These are phyloP conservation scores for Pseudopodoces humilis DNA, from an alignment of 2,113 vertebrate genomes.

Conservation along the genomic window DNA sequence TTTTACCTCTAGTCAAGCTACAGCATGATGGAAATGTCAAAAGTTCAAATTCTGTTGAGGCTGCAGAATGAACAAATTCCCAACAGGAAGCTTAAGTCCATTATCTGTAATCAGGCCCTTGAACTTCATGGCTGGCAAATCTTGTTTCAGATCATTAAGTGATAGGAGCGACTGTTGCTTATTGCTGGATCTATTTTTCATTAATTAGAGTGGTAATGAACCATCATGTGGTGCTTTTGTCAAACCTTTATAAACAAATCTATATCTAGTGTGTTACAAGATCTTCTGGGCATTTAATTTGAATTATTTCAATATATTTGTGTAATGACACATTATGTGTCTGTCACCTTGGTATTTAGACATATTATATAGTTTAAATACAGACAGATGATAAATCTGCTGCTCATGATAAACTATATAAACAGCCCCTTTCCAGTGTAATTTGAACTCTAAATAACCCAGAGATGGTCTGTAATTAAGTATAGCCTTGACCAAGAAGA, in stretches of 20 bases:
- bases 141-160: background rate
- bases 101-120: conserved; percentile 52
- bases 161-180: background rate
- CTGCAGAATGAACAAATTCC: conserved; percentile 37
- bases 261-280: background rate
- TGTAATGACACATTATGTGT: background rate
- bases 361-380: background rate
- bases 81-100: conserved; percentile 48
- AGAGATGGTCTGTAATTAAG: background rate
- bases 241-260: conserved; percentile 24
- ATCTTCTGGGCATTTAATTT: background rate
- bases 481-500: background rate
- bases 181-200: conserved; percentile 41
- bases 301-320: conserved; percentile 1
- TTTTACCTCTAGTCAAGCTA: conserved; percentile 18
- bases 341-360: conserved; percentile 29
- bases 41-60: conserved; percentile 48
- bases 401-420: conserved; percentile 10
- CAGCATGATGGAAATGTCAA: conserved; percentile 16
- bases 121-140: conserved; percentile 25
- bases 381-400: conserved; percentile 20
- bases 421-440: background rate
- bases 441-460: conserved; percentile 43
- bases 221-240: background rate
- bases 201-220: conserved; percentile 55